phyloP scores from a whole-genome alignment of 1,140 invertebrate genomes.

The Vollenhovia emeryi region DNA sequence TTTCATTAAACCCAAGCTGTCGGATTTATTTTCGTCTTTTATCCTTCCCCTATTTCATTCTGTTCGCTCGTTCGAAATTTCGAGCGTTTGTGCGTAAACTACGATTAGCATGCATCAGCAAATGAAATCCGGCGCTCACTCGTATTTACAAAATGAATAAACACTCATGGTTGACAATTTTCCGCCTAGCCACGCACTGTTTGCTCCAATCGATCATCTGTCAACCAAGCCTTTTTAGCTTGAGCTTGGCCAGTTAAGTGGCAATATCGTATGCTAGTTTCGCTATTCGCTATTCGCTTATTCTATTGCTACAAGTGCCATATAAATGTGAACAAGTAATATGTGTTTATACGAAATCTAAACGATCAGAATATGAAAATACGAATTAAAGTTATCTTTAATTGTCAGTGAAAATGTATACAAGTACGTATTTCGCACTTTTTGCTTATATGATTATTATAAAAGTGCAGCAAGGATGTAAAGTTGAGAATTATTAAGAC shows the following conservation, averaged over 20 bases:
- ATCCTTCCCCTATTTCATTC: background rate
- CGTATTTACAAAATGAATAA: slow-evolving; percentile 32
- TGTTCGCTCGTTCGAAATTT: background rate
- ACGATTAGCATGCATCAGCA: slow-evolving; percentile 2
- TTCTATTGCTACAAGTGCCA: background rate
- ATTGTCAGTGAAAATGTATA: too few species aligned
- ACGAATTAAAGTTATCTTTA: background rate
- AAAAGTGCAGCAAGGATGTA: background rate
- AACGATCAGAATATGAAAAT: background rate
- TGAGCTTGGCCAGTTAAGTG: background rate
- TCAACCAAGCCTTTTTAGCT: background rate
- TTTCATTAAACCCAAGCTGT: background rate
- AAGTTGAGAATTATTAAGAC: background rate
- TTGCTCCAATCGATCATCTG: slow-evolving; percentile 46
- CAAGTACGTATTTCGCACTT: background rate
- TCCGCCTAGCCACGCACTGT: background rate
- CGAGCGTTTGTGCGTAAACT: background rate
- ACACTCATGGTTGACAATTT: slow-evolving; percentile 49
- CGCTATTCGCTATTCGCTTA: too few species aligned
- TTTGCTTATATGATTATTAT: background rate
- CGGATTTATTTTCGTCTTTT: slow-evolving; percentile 1
- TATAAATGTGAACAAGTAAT: background rate
- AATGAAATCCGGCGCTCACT: background rate
- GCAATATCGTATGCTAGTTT: slow-evolving; percentile 17
- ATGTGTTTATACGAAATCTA: background rate